Base-by-base conservation (phyloP, 2,797 vertebrate genomes). In the Lithobates pipiens region DNA sequence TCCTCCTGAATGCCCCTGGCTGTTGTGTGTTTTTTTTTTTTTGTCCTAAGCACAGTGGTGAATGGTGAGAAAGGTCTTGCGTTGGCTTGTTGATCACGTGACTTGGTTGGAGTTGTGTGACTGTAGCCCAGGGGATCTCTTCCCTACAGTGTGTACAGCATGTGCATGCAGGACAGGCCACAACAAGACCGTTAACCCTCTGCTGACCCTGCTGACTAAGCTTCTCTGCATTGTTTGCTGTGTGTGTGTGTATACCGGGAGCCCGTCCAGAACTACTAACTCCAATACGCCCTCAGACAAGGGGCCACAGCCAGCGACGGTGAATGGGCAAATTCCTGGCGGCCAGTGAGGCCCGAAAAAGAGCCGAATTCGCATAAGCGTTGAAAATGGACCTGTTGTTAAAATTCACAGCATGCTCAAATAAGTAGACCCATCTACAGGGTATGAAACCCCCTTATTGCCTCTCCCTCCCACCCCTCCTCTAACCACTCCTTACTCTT, bases 271-370 rank as follows among this genome's bases (percentile, higher is more conserved):
- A 77, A 18, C 63, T 50, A 27, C n/a, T 46, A n/a, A 57, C 27
- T 54, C 46, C 27, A 50, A 23, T 29, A 36, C 27, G 13, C 5
- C 6, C 23, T 67, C 18, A 67, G 21, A 65, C 76, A 78, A 29
- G 29, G 54, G 76, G 57, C 61, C 23, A 27, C 76, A 25, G 36
- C 21, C 61, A n/a, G 23, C 8, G 3, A 9, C 13, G 18, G 23
- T 2, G 54, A 32, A 10, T 10, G 61, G 23, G 8, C 9, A 16
- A 15, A 57, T 76, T 76, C 63, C 82, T 83, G 63, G 18, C 25
- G 67, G 15, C 18, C 71, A 34, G 16, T 5, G 79, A 72, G 57
- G 80, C 80, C 80, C 54, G n/a, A 63, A 72, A 72, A 46, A 46
- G 50, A 36, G 29, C 18, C 72, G 32, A 3, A 4, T 54, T 18